Conservation (phyloP, 2,888 invertebrate genomes). For the Drosophila parthenogenetica region DNA sequence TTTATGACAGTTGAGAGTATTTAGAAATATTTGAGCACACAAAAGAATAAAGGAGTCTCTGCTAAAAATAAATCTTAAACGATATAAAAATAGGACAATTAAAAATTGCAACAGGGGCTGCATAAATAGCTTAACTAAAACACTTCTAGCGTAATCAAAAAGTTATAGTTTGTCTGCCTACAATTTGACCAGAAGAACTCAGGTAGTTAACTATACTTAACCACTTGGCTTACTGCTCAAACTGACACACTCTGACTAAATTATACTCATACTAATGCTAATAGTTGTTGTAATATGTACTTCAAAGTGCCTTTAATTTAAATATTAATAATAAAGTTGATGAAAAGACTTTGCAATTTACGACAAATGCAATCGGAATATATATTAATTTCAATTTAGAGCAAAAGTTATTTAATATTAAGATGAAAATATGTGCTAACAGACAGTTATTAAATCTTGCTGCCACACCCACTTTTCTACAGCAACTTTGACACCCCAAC, state of each 20-base stretch:
- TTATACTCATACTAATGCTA: neutral
- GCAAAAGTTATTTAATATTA: slow-evolving; percentile 13
- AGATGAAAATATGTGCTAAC: slow-evolving; percentile 29
- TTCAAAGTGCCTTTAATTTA: neutral
- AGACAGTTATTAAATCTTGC: slow-evolving; percentile 38
- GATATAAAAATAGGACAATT: too few relatives aligned
- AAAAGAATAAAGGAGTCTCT: too few relatives aligned
- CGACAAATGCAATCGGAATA: slow-evolving; percentile 10
- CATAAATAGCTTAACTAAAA: too few relatives aligned
- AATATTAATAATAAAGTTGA: neutral
- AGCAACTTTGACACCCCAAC: neutral
- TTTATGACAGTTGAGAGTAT: neutral
- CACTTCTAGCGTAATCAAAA: too few relatives aligned
- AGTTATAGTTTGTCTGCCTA: too few relatives aligned
- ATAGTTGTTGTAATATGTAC: neutral
- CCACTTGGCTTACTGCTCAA: too few relatives aligned
- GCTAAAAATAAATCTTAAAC: too few relatives aligned
- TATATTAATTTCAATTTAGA: slow-evolving; percentile 2
- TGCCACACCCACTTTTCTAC: slow-evolving; percentile 16
- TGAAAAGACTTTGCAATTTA: slow-evolving; percentile 2
- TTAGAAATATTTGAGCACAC: too few relatives aligned
- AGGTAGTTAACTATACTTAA: too few relatives aligned
- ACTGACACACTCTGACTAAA: too few relatives aligned
- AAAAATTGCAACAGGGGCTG: too few relatives aligned
- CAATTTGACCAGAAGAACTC: too few relatives aligned